Evolutionary conservation across 2,888 invertebrate species (phyloP).

Genomic region (Siphonodentalium dalli): DNA sequence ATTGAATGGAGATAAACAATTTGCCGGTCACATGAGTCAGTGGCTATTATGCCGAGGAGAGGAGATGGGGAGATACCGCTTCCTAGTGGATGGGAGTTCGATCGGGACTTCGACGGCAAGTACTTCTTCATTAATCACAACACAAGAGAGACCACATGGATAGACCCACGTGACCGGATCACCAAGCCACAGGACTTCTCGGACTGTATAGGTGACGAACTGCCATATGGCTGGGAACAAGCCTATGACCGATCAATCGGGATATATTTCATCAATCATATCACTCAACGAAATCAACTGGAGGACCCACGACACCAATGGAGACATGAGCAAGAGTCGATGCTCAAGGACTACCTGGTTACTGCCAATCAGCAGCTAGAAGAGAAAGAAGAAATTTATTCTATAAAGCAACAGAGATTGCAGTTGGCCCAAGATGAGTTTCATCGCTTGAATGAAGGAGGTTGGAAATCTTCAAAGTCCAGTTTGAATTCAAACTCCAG

Average conservation of each 20-base stretch:
- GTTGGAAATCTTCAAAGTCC: conserved; percentile 86
- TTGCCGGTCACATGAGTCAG: no score
- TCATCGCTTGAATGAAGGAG: conserved; percentile 82
- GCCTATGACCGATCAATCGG: conserved; percentile 93
- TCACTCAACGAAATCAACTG: conserved; percentile 92
- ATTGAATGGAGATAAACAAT: no score
- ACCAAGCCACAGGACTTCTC: conserved; percentile 97
- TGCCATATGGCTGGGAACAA: conserved; percentile 97
- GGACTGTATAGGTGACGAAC: conserved; percentile 96
- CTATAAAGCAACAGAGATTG: conserved; percentile 92
- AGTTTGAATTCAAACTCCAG: conserved; percentile 70
- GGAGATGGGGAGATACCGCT: conserved; percentile 93
- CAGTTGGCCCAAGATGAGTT: conserved; percentile 95
- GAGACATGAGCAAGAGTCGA: conserved; percentile 94
- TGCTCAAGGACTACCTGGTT: conserved; percentile 94
- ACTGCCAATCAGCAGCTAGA: conserved; percentile 95
- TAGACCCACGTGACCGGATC: conserved; percentile 92
- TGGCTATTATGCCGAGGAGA: no score
- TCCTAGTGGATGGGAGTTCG: conserved; percentile 98
- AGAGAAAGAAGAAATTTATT: conserved; percentile 95
- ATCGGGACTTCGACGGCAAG: conserved; percentile 96
- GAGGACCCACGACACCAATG: conserved; percentile 97
- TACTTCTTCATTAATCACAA: conserved; percentile 98
- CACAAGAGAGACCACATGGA: conserved; percentile 97
- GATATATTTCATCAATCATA: conserved; percentile 95